Evolutionary conservation across 2,888 invertebrate species (phyloP), one percentile per base, ranked within the genome.

Genomic region (Pharmacophagus antenor): DNA sequence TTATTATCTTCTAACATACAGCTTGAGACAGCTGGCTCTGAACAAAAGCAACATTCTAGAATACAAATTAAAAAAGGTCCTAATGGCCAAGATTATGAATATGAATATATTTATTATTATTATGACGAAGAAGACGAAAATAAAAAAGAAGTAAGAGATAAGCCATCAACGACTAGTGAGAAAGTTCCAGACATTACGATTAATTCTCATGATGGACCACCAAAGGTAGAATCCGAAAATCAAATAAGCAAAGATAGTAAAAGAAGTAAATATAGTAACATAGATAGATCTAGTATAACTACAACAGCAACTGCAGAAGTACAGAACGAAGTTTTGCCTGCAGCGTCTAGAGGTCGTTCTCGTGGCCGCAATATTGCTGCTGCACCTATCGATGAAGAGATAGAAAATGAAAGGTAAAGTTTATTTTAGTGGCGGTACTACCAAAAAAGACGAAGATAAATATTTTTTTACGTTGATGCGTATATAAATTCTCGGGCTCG

Each of bases 41-140:
- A 94, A 75, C 94, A 93, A 70, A 93, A 92, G 65, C 92, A 92
- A 70, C 93, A 94, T 67, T 95, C 95, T 0, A 90, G 95, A 62
- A 94, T 95, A 68, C 94, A 96, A 91, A 94, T 97, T 31, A 96
- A 97, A 74, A 97, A 96, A 75, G 97, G 96, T 15, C 96, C 96
- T 1, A 96, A 97, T 73, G 97, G 97, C 1, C 95, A 96, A 80
- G 97, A 97, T 75, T 97, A 97, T 74, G 97, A 97, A 80, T 97
- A 97, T 74, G 97, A 97, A 78, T 97, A 97, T 76, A 95, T 97
- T 76, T 97, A 97, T 72, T 95, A 96, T 70, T 96, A 97, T 70
- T 96, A 96, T 66, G 96, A 95, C 3, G 95, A 95, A 20, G 93
- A 93, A 51, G 67, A 65, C 22, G 84, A 85, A 65, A 92, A 91